Percentiles rank a stretch among this genome's conserved stretches.
Conservation (phyloP, 1,140 invertebrate genomes). For the Solenopsis invicta region DNA sequence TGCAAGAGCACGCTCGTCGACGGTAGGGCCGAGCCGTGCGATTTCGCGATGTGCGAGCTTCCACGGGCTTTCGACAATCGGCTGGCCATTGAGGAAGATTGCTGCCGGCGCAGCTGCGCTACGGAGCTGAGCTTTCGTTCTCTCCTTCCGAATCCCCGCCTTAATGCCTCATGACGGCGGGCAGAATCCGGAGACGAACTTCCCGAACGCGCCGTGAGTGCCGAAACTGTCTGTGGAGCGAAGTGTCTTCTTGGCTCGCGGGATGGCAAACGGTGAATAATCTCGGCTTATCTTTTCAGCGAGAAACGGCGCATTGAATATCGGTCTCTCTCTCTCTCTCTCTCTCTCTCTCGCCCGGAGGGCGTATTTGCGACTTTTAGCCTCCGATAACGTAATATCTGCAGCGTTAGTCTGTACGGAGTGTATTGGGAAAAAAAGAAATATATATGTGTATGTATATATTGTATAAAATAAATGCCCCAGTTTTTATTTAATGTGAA, state of each 20-base stretch:
- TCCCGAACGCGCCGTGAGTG: conserved; percentile 54
- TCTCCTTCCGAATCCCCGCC: conserved; percentile 15
- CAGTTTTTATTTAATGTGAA: neutral
- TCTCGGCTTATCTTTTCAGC: conserved; percentile 50
- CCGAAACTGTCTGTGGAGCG: conserved; percentile 36
- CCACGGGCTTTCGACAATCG: conserved; percentile 48
- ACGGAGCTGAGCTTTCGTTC: conserved; percentile 14
- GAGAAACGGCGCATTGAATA: conserved; percentile 28
- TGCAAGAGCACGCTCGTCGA: neutral
- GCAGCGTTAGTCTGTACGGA: neutral
- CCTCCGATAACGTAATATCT: conserved; percentile 1
- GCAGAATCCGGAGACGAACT: conserved; percentile 58
- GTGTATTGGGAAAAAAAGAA: neutral
- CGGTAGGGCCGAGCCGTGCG: neutral
- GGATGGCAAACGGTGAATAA: conserved; percentile 45
- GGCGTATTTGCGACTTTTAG: neutral
- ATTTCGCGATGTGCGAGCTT: conserved; percentile 22
- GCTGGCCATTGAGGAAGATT: conserved; percentile 31
- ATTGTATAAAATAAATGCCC: neutral
- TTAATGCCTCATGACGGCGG: conserved; percentile 38
- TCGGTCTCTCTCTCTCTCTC: neutral
- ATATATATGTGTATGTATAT: neutral
- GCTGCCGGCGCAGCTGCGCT: conserved; percentile 11
- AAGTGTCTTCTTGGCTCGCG: neutral
- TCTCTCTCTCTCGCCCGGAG: neutral